These are phyloP conservation scores for Catharus minimus DNA, from an alignment of 2,113 vertebrate species.

Conservation along the genomic window DNA sequence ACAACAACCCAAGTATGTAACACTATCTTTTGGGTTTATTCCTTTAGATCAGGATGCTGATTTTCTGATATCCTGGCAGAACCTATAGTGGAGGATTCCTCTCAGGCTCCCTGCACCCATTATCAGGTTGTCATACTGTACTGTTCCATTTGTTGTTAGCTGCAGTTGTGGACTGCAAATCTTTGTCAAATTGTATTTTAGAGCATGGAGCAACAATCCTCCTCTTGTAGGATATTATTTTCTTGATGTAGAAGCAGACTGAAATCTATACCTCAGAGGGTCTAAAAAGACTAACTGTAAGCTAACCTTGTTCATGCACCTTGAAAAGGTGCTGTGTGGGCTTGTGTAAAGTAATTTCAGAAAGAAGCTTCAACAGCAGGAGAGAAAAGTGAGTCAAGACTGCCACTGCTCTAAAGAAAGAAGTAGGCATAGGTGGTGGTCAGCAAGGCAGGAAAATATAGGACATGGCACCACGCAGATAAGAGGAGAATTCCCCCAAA, in stretches of 20 bases:
- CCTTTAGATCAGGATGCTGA: not conserved
- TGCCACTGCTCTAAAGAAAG: not conserved
- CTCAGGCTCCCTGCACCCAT: not conserved
- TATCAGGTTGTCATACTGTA: not conserved
- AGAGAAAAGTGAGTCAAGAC: not conserved
- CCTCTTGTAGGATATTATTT: not conserved
- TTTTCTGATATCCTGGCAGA: not conserved
- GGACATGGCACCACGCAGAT: not conserved
- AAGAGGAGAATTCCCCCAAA: not conserved
- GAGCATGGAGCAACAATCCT: not conserved
- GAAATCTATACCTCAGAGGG: not conserved
- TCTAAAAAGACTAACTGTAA: not conserved
- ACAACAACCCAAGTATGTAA: constrained; percentile 88
- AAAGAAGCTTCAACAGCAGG: not conserved
- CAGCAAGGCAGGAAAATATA: not conserved
- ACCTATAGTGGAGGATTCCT: not conserved
- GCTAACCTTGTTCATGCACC: not conserved
- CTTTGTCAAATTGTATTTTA: not conserved
- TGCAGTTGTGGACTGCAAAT: not conserved
- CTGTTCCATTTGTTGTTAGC: accelerated
- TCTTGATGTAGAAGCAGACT: not conserved
- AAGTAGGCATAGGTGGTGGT: not conserved
- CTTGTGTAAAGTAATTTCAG: not conserved
- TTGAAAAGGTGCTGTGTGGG: not conserved
- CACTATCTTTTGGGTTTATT: not conserved